phyloP scores from a whole-genome alignment of 2,113 vertebrate genomes.

The Ranitomeya imitator region DNA sequence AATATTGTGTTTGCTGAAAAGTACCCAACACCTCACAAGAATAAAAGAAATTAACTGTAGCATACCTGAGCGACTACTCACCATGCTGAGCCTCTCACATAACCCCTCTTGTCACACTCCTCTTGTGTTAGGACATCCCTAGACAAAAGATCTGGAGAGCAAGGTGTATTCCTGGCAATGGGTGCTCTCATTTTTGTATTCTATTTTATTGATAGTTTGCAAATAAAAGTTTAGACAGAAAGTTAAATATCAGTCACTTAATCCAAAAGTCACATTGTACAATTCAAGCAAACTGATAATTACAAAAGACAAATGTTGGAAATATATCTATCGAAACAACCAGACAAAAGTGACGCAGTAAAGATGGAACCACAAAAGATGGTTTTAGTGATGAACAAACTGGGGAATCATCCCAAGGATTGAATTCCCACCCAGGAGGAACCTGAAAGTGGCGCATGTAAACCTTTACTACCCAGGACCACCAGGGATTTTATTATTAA shows the following conservation, averaged over 20 bases:
- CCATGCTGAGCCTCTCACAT: not conserved
- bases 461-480: too few species aligned
- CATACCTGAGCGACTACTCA: conserved; percentile 45
- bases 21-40: conserved; percentile 25
- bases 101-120: not conserved
- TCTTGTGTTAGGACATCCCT: not conserved
- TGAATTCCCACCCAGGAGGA: too few species aligned
- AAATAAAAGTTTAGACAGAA: not conserved
- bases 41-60: conserved; percentile 32
- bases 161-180: conserved; percentile 11
- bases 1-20: conserved; percentile 36
- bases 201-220: not conserved
- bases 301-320: not conserved
- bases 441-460: too few species aligned
- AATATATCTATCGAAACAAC: not conserved
- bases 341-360: not conserved
- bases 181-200: not conserved
- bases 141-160: not conserved
- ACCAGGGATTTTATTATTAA: too few species aligned
- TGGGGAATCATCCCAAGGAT: not conserved
- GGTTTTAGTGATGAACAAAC: not conserved
- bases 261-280: not conserved
- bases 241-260: not conserved
- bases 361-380: not conserved
- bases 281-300: not conserved